Evolutionary conservation across 1,140 invertebrate species (phyloP), one percentile per base, ranked within the genome.

Genomic region (Sycophila sp.): DNA sequence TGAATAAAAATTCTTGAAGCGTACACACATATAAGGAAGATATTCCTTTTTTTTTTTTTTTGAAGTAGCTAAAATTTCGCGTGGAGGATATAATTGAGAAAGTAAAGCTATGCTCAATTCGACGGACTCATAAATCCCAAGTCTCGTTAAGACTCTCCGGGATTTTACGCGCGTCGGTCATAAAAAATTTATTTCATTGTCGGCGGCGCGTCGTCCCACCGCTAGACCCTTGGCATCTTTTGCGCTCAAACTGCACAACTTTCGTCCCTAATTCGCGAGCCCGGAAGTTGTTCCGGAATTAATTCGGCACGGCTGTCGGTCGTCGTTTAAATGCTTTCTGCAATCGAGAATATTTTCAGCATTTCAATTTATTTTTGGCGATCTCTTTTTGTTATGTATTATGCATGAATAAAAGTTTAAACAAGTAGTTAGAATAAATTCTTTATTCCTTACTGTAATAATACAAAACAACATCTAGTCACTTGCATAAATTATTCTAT

Each of bases 221-320:
- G 7, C 24, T 47, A 47, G 19, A 34, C 45, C 2, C 4, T 28
- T 15, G 17, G 19, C 49, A 49, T 49, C 30, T 63, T 63, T 49
- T 49, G 26, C 49, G 49, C 34, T 11, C 32, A 38, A 64, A 64
- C 47, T 49, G 47, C 32, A 22, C 30, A 77, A 77, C 74, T 78
- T 76, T 75, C 65, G 65, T 65, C 56, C 72, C 76, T 70, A 62
- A 73, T 70, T 71, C 63, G 64, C 51, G 30, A 76, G 68, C 74
- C 69, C 64, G 51, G 71, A 76, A 74, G 74, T 76, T 73, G 70
- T 47, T 19, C 60, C 42, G 42, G 34, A 65, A 65, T 58, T 67
- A 67, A 67, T 67, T 45, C 38, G 64, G 30, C 53, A 15, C 51
- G 53, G 53, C 38, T 67, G 51, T 45, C 49, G 64, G 58, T 15